phyloP scores from a whole-genome alignment of 2,797 vertebrate species.

The Halcyon chelicuti region DNA sequence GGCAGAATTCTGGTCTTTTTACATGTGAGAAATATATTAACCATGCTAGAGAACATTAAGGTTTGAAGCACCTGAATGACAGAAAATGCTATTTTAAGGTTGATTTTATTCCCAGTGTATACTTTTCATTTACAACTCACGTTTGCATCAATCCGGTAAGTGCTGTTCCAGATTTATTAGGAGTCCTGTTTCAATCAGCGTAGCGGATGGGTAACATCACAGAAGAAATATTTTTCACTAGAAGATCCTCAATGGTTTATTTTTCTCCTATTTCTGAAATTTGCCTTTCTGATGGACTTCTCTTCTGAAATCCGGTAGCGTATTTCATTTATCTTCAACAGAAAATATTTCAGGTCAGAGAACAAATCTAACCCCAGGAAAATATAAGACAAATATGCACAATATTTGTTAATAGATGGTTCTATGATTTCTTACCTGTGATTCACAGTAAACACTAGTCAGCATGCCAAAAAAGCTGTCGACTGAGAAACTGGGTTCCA shows the following conservation, averaged over 20 bases:
- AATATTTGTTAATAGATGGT: not conserved
- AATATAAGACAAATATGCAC: not conserved
- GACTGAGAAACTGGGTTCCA: not conserved
- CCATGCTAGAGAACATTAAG: not conserved
- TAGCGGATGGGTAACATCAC: not conserved
- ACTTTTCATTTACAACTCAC: not conserved
- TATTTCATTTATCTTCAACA: not conserved
- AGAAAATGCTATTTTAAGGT: not conserved
- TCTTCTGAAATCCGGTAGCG: not conserved
- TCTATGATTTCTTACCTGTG: not conserved
- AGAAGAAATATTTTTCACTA: not conserved
- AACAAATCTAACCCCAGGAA: not conserved
- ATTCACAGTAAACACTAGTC: not conserved
- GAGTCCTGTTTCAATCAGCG: not conserved
- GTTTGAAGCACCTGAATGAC: not conserved
- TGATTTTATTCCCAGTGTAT: not conserved
- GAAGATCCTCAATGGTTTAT: not conserved
- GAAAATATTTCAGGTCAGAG: not conserved
- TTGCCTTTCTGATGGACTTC: not conserved
- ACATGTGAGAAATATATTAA: not conserved
- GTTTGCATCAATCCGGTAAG: not conserved
- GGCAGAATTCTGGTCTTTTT: not conserved
- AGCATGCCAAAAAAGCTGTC: not conserved
- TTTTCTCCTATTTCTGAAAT: not conserved
- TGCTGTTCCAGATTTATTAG: not conserved